These are phyloP conservation scores for Leptobrachium leishanense DNA, from an alignment of 2,113 vertebrate species.

Conservation along the genomic window DNA sequence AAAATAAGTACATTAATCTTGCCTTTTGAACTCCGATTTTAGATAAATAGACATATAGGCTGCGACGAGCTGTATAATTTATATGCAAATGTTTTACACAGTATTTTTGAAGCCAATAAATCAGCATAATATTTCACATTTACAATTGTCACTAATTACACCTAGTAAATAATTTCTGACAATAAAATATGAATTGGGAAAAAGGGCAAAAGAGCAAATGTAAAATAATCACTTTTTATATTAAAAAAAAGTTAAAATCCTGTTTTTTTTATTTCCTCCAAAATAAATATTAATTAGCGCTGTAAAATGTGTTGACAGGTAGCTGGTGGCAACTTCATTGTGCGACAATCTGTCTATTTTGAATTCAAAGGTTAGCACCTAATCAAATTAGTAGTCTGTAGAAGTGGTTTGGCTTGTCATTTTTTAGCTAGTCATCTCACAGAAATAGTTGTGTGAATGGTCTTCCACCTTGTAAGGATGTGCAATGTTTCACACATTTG, in stretches of 20 bases:
- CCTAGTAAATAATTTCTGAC: background rate
- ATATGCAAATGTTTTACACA: no score
- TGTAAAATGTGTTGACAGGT: constrained; percentile 31
- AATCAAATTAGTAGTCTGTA: constrained; percentile 15
- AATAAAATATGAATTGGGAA: background rate
- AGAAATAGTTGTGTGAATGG: background rate
- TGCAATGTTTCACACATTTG: background rate
- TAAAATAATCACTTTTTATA: constrained; percentile 11
- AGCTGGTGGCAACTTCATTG: constrained; percentile 32
- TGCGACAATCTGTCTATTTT: constrained; percentile 43
- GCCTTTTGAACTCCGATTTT: no score
- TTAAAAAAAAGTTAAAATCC: background rate
- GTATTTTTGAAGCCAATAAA: no score
- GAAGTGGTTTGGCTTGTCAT: background rate
- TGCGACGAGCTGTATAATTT: no score
- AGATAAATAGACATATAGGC: no score
- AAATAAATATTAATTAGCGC: constrained; percentile 32
- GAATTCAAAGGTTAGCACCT: constrained; percentile 36
- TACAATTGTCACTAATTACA: background rate
- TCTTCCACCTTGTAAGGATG: background rate
- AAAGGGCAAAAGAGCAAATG: background rate
- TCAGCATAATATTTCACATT: background rate
- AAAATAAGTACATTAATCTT: no score
- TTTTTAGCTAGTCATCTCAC: constrained; percentile 1
- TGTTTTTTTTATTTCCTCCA: background rate